These are phyloP conservation scores for Tipula confusa DNA, from an alignment of 2,888 invertebrate species.

Conservation along the genomic window DNA sequence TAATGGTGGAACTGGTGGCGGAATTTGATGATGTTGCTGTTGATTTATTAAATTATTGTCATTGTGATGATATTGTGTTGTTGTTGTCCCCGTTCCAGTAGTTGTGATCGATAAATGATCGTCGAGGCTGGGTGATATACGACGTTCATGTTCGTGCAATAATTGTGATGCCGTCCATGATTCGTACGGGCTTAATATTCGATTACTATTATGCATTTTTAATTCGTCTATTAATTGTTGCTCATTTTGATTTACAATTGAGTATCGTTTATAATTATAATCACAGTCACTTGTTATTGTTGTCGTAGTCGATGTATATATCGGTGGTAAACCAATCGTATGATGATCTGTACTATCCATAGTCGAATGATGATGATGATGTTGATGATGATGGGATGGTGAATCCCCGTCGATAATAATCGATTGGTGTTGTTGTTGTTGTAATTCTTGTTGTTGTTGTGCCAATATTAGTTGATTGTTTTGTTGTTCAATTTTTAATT, in stretches of 20 bases:
- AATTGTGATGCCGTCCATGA: constrained; percentile 60
- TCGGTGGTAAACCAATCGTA: constrained; percentile 48
- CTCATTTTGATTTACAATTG: constrained; percentile 35
- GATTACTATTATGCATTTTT: constrained; percentile 33
- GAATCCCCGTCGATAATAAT: not conserved
- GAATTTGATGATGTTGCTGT: constrained; percentile 41
- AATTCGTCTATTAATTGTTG: constrained; percentile 31
- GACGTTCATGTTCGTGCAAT: constrained; percentile 56
- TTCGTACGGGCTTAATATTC: constrained; percentile 54
- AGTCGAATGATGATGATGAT: constrained; percentile 35
- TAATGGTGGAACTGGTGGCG: constrained; percentile 55
- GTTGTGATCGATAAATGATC: constrained; percentile 13
- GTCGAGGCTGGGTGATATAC: constrained; percentile 39
- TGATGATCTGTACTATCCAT: constrained; percentile 44
- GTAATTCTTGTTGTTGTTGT: not conserved
- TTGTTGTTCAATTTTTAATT: constrained; percentile 20
- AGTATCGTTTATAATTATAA: not conserved
- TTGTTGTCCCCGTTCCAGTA: not conserved
- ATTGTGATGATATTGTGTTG: not conserved
- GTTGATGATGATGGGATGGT: not conserved
- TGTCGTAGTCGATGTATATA: constrained; percentile 38
- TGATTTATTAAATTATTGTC: constrained; percentile 33
- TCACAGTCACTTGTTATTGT: constrained; percentile 31
- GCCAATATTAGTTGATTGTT: not conserved
- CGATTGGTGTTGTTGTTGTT: not conserved